These are phyloP conservation scores for Cirrhinus mrigala DNA, from an alignment of 2,797 vertebrate genomes.

Conservation along the genomic window DNA sequence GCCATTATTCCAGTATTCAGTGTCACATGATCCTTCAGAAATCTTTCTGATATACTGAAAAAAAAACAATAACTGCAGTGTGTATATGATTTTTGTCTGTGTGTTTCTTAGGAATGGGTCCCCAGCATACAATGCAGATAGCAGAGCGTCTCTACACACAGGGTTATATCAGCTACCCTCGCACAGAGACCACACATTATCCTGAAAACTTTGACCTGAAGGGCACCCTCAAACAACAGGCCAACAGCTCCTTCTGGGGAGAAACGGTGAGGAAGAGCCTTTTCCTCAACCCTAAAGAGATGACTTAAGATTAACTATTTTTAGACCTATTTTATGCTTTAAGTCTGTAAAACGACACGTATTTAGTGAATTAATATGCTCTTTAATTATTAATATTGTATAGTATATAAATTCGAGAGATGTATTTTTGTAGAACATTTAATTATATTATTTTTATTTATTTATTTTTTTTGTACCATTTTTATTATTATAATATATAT, in stretches of 20 bases:
- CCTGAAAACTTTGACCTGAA: slow-evolving; percentile 97
- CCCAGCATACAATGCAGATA: slow-evolving; percentile 96
- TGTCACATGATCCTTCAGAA: not conserved
- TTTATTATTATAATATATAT: not conserved
- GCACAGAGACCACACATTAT: slow-evolving; percentile 98
- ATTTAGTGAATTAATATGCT: not conserved
- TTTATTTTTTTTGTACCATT: not conserved
- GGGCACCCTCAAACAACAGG: slow-evolving; percentile 89
- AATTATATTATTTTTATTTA: not conserved
- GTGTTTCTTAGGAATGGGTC: slow-evolving; percentile 87
- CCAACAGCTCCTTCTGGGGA: slow-evolving; percentile 88
- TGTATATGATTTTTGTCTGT: not conserved
- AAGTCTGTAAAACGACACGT: not conserved
- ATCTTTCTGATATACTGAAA: not conserved
- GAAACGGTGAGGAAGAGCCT: slow-evolving; percentile 81
- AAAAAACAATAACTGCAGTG: not conserved
- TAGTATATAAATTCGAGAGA: not conserved
- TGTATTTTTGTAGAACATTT: not conserved
- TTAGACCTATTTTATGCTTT: not conserved
- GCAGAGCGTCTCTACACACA: slow-evolving; percentile 96
- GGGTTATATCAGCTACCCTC: slow-evolving; percentile 98
- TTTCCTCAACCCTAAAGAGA: not conserved
- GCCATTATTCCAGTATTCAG: not conserved
- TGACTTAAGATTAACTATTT: not conserved
- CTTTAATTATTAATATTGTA: not conserved